A percentile compares a stretch with the other conserved stretches of the same genome.
phyloP scores from a whole-genome alignment of 2,797 vertebrate genomes.

The Microctenopoma lineatum region DNA sequence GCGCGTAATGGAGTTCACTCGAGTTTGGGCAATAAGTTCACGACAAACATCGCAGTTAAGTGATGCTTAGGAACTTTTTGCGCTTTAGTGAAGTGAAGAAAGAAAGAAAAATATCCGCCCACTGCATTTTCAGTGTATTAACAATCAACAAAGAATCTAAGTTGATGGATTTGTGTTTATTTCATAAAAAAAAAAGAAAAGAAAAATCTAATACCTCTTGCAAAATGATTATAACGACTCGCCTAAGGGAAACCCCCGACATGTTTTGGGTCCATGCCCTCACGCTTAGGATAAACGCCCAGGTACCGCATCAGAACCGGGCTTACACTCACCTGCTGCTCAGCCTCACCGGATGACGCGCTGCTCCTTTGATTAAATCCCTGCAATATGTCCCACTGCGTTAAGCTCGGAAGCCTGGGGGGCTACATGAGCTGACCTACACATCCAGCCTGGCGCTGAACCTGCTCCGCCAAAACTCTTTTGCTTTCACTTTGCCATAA shows the following conservation, averaged over 20 bases:
- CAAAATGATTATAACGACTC: no score
- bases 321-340: constrained; percentile 24
- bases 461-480: not conserved
- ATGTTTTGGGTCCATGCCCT: rapidly evolving
- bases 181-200: no score
- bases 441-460: rapidly evolving
- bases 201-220: no score
- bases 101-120: no score
- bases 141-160: no score
- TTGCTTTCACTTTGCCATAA: constrained; percentile 56
- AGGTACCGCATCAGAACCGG: rapidly evolving
- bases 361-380: not conserved
- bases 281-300: no score
- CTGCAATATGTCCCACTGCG: not conserved
- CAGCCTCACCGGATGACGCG: constrained; percentile 1
- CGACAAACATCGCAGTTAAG: no score
- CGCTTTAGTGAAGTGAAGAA: no score
- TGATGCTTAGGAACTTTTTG: not conserved
- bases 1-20: not conserved
- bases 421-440: not conserved
- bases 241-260: no score
- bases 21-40: not conserved
- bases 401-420: rapidly evolving
- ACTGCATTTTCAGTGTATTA: no score
- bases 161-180: no score